A percentile compares a stretch with the other conserved stretches of the same genome.
These are phyloP conservation scores for Danio tinwini DNA, from an alignment of 2,797 vertebrate genomes.

Conservation along the genomic window DNA sequence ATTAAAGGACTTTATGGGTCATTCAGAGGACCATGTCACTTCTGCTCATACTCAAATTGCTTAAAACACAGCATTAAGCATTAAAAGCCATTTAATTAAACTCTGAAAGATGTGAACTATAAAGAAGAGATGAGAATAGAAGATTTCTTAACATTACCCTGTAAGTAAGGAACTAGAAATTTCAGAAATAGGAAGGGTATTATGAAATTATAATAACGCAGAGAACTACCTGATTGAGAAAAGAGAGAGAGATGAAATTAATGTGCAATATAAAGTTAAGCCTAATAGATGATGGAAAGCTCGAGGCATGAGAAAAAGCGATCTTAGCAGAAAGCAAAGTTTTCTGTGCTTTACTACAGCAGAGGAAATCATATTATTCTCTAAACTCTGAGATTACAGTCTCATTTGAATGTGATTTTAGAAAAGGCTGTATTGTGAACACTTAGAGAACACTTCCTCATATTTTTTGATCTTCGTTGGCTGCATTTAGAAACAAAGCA, in stretches of 20 bases:
- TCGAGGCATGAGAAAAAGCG: slow-evolving; percentile 7
- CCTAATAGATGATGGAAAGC: slow-evolving; percentile 8
- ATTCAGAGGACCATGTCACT: neutral
- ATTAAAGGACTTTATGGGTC: slow-evolving; percentile 3
- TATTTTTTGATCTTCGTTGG: no score
- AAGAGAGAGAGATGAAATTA: slow-evolving; percentile 27
- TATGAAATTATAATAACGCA: no score
- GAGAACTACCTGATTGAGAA: neutral
- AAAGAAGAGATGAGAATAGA: slow-evolving; percentile 6
- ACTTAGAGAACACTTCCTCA: no score
- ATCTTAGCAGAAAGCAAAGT: slow-evolving; percentile 1
- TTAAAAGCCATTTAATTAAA: slow-evolving; percentile 41
- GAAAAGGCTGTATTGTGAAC: no score
- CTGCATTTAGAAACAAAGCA: no score
- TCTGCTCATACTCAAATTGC: neutral
- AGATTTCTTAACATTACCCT: slow-evolving; percentile 15
- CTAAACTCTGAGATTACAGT: neutral
- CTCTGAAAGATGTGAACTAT: slow-evolving; percentile 25
- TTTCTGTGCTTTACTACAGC: neutral
- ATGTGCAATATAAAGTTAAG: slow-evolving; percentile 21
- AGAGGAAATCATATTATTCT: slow-evolving; percentile 17
- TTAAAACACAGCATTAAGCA: slow-evolving; percentile 21
- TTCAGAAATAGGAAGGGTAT: slow-evolving; percentile 15
- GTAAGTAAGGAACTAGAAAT: slow-evolving; percentile 28
- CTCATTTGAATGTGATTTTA: no score